Evolutionary conservation across 1,140 invertebrate species (phyloP).

Genomic region (Nomia melanderi): DNA sequence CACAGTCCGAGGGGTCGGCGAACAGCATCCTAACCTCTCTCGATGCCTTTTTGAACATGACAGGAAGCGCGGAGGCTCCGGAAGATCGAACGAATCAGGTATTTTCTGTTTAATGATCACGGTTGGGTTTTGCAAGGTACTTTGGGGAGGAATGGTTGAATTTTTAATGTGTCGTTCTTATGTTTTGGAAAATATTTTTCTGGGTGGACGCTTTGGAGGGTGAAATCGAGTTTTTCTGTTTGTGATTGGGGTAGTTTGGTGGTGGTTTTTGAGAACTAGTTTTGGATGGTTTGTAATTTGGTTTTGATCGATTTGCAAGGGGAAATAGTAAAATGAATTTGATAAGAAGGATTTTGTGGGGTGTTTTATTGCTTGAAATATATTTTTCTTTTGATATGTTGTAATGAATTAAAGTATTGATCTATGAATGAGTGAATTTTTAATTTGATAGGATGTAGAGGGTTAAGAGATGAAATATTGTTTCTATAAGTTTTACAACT

Average conservation of each 20-base stretch:
- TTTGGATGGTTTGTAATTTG: background rate
- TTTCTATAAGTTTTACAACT: too few species aligned
- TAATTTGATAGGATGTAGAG: too few species aligned
- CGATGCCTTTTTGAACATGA: slow-evolving; percentile 23
- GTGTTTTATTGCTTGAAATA: too few species aligned
- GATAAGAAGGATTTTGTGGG: background rate
- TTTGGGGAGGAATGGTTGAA: background rate
- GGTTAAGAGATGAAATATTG: too few species aligned
- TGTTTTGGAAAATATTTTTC: background rate
- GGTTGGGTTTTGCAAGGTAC: background rate
- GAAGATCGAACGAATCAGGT: slow-evolving; percentile 15
- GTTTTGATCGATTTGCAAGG: background rate
- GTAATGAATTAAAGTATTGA: too few species aligned
- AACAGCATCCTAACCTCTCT: slow-evolving; percentile 23
- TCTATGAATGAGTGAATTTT: too few species aligned
- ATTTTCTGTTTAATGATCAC: background rate
- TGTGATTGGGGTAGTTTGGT: background rate
- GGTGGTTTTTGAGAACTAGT: background rate
- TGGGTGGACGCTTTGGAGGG: background rate
- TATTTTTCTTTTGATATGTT: too few species aligned
- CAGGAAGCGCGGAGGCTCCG: background rate
- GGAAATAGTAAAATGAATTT: background rate
- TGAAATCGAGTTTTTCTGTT: too few species aligned
- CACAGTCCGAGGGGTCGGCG: background rate
- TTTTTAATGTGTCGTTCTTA: background rate